A percentile compares a stretch with the other conserved stretches of the same genome.
phyloP scores from a whole-genome alignment of 1,140 invertebrate species.

The Saccostrea glomerata region DNA sequence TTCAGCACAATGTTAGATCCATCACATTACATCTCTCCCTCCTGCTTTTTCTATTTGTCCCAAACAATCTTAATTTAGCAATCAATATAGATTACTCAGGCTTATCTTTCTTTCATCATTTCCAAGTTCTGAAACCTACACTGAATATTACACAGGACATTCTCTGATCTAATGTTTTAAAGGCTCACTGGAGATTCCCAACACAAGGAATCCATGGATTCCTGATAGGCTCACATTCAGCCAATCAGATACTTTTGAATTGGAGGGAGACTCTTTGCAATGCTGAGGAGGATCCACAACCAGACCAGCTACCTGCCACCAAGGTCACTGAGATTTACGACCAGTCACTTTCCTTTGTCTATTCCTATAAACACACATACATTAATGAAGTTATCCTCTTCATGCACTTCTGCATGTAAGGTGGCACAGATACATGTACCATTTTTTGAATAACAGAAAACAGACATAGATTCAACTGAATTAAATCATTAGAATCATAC shows the following conservation, averaged over 20 bases:
- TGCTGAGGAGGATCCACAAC: constrained; percentile 15
- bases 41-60: not conserved
- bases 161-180: not conserved
- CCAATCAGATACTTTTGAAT: not conserved
- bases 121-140: not conserved
- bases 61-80: not conserved
- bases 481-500: no score
- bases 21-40: not conserved
- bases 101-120: no score
- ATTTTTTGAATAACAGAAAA: no score
- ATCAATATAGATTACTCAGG: not conserved
- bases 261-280: not conserved
- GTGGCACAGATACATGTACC: no score
- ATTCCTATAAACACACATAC: constrained; percentile 79
- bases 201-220: not conserved
- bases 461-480: no score
- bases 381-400: no score
- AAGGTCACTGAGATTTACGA: constrained; percentile 91
- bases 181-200: not conserved
- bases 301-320: not conserved
- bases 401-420: no score
- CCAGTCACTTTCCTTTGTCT: constrained; percentile 90
- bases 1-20: not conserved
- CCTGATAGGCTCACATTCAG: not conserved
- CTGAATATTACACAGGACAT: not conserved